Percentiles rank a stretch among this genome's conserved stretches.
Conservation (phyloP, 2,888 invertebrate genomes). For the Resseliella maxima region DNA sequence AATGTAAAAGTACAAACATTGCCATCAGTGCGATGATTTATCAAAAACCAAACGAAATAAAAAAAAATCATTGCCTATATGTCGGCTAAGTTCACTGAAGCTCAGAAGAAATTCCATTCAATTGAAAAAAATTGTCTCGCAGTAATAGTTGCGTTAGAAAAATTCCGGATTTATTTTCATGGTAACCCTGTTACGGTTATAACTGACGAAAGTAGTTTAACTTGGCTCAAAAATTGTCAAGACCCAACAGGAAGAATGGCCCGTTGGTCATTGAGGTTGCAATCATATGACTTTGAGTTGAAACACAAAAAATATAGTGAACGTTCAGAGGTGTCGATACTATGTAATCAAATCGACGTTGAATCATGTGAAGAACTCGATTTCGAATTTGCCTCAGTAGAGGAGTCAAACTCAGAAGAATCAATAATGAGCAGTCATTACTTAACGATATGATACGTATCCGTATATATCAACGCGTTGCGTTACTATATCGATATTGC, state of each 20-base stretch:
- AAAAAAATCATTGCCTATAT: background rate
- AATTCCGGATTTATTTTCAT: background rate
- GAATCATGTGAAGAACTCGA: background rate
- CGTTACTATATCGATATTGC: too few relatives aligned
- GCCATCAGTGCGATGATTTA: background rate
- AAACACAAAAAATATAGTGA: slow-evolving; percentile 55
- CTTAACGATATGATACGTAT: too few relatives aligned
- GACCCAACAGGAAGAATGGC: slow-evolving; percentile 59
- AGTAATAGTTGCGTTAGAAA: background rate
- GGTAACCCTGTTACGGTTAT: background rate
- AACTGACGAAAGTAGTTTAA: background rate
- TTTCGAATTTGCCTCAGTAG: slow-evolving; percentile 57
- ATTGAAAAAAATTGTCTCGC: background rate
- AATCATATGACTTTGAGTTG: slow-evolving; percentile 34
- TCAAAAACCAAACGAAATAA: background rate
- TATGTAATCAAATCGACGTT: background rate
- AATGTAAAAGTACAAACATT: background rate
- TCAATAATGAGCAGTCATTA: too few relatives aligned
- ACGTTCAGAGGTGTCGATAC: background rate
- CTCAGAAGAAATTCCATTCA: background rate
- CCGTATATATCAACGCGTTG: too few relatives aligned
- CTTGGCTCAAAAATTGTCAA: slow-evolving; percentile 57
- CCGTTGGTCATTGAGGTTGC: slow-evolving; percentile 54
- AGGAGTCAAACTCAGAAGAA: slow-evolving; percentile 57
- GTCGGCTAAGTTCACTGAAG: background rate